Conservation (phyloP, 2,888 invertebrate genomes). For the Nephrotoma flavescens region DNA sequence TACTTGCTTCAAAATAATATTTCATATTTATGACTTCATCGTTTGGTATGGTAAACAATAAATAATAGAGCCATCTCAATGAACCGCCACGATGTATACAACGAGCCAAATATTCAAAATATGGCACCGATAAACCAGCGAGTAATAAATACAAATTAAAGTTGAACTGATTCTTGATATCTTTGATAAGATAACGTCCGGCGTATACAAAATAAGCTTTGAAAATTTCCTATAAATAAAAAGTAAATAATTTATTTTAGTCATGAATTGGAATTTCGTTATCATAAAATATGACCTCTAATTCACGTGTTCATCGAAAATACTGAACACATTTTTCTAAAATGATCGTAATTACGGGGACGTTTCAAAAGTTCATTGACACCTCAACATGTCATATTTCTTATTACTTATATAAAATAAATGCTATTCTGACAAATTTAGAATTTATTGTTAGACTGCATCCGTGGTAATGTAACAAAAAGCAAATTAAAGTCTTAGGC, state of each 20-base stretch:
- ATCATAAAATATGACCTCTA: neutral
- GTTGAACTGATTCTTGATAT: neutral
- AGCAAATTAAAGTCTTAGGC: too few species aligned
- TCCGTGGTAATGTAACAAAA: too few species aligned
- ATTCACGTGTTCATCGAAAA: too few species aligned
- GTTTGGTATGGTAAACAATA: neutral
- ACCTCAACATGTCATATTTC: too few species aligned
- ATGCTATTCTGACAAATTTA: too few species aligned
- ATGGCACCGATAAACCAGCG: neutral
- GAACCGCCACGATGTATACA: neutral
- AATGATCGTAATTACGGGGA: too few species aligned
- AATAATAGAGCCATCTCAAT: neutral
- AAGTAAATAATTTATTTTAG: neutral
- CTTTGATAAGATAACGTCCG: neutral
- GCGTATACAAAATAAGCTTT: neutral
- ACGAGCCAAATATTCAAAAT: neutral
- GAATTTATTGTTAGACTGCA: too few species aligned
- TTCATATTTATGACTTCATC: neutral
- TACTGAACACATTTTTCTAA: too few species aligned
- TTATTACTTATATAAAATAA: too few species aligned
- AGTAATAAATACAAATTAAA: neutral
- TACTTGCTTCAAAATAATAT: conserved; percentile 2
- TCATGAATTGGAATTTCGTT: neutral
- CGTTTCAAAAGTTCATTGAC: too few species aligned
- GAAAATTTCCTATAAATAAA: neutral